Percentiles rank a stretch among this genome's conserved stretches.
Evolutionary conservation across 2,888 invertebrate species (phyloP).

Genomic region (Aphidius colemani): DNA sequence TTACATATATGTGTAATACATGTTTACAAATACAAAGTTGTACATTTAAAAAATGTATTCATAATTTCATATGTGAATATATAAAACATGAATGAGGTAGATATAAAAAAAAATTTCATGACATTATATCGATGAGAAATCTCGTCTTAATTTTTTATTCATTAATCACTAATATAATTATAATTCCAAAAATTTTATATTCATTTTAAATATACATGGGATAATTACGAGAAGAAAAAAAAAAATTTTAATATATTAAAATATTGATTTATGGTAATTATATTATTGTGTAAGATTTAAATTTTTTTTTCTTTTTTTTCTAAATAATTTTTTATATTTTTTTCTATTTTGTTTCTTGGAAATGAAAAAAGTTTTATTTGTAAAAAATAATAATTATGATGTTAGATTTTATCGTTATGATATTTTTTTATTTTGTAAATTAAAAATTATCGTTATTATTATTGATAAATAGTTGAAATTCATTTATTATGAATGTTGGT

Average conservation of each 20-base stretch:
- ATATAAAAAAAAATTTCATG: too few relatives aligned
- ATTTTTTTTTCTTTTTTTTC: background rate
- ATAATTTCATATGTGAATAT: too few relatives aligned
- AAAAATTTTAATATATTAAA: background rate
- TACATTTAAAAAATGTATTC: too few relatives aligned
- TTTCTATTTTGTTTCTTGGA: too few relatives aligned
- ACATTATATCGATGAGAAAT: too few relatives aligned
- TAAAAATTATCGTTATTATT: background rate
- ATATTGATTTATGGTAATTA: too few relatives aligned
- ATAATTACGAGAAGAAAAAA: background rate
- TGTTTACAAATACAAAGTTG: too few relatives aligned
- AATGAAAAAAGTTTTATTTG: too few relatives aligned
- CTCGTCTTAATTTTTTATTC: background rate
- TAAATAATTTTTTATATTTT: too few relatives aligned
- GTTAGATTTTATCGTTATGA: background rate
- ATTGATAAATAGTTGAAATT: background rate
- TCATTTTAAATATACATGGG: background rate
- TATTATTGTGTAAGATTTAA: background rate
- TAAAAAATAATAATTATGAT: too few relatives aligned
- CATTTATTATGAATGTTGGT: background rate
- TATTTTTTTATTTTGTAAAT: background rate
- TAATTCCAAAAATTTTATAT: background rate
- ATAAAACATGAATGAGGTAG: constrained; percentile 19
- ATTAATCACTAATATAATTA: background rate
- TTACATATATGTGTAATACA: too few relatives aligned